Percentiles rank a stretch among this genome's conserved stretches.
Evolutionary conservation across 2,797 vertebrate genomes (phyloP).

Genomic region (Myotis myotis): DNA sequence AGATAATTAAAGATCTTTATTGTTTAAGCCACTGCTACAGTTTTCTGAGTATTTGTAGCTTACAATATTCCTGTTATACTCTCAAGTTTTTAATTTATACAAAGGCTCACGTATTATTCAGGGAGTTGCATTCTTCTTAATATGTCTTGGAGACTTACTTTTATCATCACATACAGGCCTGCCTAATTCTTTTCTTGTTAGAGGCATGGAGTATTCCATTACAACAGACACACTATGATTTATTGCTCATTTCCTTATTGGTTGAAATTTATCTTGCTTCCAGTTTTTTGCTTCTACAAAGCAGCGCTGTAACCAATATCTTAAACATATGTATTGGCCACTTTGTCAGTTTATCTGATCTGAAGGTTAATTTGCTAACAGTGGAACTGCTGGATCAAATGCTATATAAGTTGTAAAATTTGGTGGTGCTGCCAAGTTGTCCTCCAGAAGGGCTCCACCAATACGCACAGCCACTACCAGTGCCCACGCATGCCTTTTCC

Average conservation of each 20-base stretch:
- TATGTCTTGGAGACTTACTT: slow-evolving; percentile 21
- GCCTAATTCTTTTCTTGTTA: neutral
- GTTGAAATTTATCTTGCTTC: slow-evolving; percentile 31
- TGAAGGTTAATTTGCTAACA: neutral
- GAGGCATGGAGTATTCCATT: neutral
- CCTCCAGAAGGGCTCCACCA: neutral
- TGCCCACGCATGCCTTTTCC: neutral
- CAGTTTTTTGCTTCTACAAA: neutral
- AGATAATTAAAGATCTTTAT: neutral
- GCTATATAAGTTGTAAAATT: neutral
- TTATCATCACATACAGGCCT: neutral
- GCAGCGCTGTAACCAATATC: neutral
- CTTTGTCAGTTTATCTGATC: neutral
- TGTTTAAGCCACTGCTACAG: neutral
- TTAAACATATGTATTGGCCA: neutral
- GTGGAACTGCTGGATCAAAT: neutral
- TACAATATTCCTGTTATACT: neutral
- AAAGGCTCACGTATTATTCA: neutral
- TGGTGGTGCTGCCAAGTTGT: neutral
- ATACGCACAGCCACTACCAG: neutral
- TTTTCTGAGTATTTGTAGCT: slow-evolving; percentile 7
- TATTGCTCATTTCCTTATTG: neutral
- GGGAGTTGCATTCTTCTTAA: slow-evolving; percentile 7
- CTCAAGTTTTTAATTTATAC: neutral
- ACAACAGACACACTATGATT: neutral